phyloP scores from a whole-genome alignment of 2,888 invertebrate species.

The Lycophotia porphyrea region DNA sequence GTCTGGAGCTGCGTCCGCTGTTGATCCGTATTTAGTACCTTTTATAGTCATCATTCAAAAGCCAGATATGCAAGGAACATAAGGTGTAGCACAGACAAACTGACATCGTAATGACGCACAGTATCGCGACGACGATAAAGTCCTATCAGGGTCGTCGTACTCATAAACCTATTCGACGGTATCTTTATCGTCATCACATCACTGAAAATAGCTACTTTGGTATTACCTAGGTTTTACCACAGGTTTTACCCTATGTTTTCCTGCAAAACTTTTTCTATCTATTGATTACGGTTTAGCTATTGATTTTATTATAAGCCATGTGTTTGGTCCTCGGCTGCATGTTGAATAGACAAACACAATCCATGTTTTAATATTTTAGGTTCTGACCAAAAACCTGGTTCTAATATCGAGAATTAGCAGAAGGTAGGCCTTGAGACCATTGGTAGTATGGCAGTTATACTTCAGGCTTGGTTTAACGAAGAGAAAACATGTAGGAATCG shows the following conservation, averaged over 20 bases:
- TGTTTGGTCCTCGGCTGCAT: neutral
- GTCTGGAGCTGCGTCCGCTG: neutral
- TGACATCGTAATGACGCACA: constrained; percentile 11
- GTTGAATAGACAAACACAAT: neutral
- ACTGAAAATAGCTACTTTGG: constrained; percentile 19
- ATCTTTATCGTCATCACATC: constrained; percentile 35
- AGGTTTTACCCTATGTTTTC: constrained; percentile 4
- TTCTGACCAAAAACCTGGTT: neutral
- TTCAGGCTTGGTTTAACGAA: neutral
- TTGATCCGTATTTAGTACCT: neutral
- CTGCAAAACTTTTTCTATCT: neutral
- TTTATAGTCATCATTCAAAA: neutral
- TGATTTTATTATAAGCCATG: neutral
- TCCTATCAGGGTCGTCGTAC: constrained; percentile 53
- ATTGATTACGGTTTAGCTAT: neutral
- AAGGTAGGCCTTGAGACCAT: neutral
- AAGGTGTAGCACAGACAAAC: constrained; percentile 10
- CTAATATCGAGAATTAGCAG: neutral
- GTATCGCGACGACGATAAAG: constrained; percentile 30
- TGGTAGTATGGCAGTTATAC: neutral
- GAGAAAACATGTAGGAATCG: neutral
- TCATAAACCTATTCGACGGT: constrained; percentile 47
- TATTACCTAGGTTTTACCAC: constrained; percentile 17
- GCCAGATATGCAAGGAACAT: constrained; percentile 3
- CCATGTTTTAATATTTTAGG: neutral